phyloP scores from a whole-genome alignment of 2,888 invertebrate genomes.

The Listrodromus nycthemerus region DNA sequence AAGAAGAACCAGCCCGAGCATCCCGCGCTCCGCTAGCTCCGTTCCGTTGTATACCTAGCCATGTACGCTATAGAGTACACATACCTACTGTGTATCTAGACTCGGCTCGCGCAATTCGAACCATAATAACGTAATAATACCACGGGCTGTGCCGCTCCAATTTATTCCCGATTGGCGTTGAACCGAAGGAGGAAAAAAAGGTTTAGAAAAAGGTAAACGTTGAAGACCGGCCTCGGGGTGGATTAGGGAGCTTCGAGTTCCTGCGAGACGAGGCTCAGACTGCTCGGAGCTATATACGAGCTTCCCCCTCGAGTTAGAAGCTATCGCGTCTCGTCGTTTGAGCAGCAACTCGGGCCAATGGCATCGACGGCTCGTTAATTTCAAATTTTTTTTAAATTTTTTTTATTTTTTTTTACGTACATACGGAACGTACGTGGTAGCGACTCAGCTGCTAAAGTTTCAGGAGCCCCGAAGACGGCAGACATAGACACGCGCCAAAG shows the following conservation, averaged over 20 bases:
- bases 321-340: conserved; percentile 18
- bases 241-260: conserved; percentile 9
- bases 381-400: not conserved
- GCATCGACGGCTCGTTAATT: not conserved
- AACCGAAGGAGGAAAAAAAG: conserved; percentile 41
- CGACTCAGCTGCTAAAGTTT: conserved; percentile 35
- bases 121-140: conserved; percentile 72
- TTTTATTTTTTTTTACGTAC: conserved; percentile 32
- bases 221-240: conserved; percentile 60
- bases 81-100: not conserved
- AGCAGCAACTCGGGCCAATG: conserved; percentile 17
- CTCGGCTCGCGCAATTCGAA: conserved; percentile 33
- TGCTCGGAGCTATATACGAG: conserved; percentile 12
- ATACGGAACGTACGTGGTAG: conserved; percentile 14
- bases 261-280: conserved; percentile 10
- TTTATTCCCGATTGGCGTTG: conserved; percentile 68
- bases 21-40: conserved; percentile 32
- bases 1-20: conserved; percentile 44
- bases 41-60: not conserved
- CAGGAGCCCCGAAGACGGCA: conserved; percentile 37
- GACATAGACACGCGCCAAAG: conserved; percentile 45
- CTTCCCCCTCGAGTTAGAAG: conserved; percentile 25
- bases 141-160: conserved; percentile 66
- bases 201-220: conserved; percentile 20
- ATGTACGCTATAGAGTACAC: conserved; percentile 6